Base-by-base conservation (phyloP, 2,113 vertebrate species). In the Macroglossus sobrinus region DNA sequence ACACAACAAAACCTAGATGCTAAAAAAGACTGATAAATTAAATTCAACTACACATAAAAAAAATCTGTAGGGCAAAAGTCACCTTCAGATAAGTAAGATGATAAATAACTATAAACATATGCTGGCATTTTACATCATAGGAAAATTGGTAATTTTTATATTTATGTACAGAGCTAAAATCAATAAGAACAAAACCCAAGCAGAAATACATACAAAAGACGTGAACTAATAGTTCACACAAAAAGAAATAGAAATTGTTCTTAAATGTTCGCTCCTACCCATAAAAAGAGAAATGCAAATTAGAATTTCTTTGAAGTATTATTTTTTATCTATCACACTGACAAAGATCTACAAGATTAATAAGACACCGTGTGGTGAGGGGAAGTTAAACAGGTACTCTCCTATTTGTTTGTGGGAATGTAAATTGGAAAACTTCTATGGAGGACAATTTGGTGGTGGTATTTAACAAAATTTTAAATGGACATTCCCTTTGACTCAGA, bases 21-120 rank as follows among this genome's bases (percentile, higher is more conserved):
- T 84, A 59, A 94, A 76, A 76, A 82, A 96, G 53, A 89, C 12
- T 18, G 21, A 90, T 85, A 86, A 40, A 86, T 86, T 85, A 86
- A 40, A 86, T 86, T 91, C 40, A 81, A 55, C 47, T 88, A 71
- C n/a, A 3, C 33, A 64, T 16, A 18, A 64, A 64, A 33, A 75
- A 61, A 43, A 33, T 40, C 57, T 93, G 22, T 63, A 63, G 43
- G 24, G 75, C 87, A 88, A 76, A 94, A 84, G 94, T 11, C 15
- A 80, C 19, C 64, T 63, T 43, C 91, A 15, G 30, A 28, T 78
- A 9, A 66, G 4, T 57, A 30, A 96, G 59, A 68, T 85, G 61
- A 90, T 43, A 92, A 91, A 88, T 88, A 26, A 57, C 43, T 64
- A 30, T 40, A 22, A 33, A 71, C 18, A 66, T 61, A 61, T 69